Base-by-base conservation (phyloP, 2,797 vertebrate species). In the Tokudaia tokunoshimensis region DNA sequence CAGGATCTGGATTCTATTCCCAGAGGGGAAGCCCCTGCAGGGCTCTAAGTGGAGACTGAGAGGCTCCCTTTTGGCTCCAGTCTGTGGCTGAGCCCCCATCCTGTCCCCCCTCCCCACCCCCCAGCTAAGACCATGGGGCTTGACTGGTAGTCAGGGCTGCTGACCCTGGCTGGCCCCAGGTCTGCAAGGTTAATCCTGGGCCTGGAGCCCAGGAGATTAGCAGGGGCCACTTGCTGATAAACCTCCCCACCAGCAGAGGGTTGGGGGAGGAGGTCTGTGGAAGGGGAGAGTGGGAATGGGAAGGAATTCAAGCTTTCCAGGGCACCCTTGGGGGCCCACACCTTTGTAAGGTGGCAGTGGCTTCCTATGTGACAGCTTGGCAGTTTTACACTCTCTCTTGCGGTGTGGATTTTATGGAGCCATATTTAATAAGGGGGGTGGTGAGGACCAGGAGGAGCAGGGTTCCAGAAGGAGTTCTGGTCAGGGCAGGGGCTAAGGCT, bases 121-220 rank as follows among this genome's bases (percentile, higher is more conserved):
- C 4, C 52, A 75, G 81, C 34, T 14, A 89, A 82, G 82, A 83
- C 63, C 12, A 20, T 3, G 59, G 63, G 90, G 90, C 81, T 37
- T 63, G 55, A 87, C 95, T 93, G 70, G 96, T 96, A 97, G 96
- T 55, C 84, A 12, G 90, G 95, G 59, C 8, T 11, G 74, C 90
- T 87, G 96, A 98, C 93, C 96, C 10, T 0, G 72, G 78, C 88
- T 80, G 72, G 78, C 88, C 83, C 6, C 0, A 61, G 92, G 90
- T 91, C 97, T 98, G 97, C 97, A 95, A 97, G 98, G 98, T 98
- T 99, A 98, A 99, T 98, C 99, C 98, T 78, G 96, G 97, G 98
- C 96, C 96, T 90, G n/a, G 97, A 95, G 14, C 94, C 93, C 97
- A 94, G 97, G 97, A 98, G 98, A 98, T 98, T 98, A 98, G 95